These are phyloP conservation scores for Erebia epiphron DNA, from an alignment of 2,888 invertebrate species.

Conservation along the genomic window DNA sequence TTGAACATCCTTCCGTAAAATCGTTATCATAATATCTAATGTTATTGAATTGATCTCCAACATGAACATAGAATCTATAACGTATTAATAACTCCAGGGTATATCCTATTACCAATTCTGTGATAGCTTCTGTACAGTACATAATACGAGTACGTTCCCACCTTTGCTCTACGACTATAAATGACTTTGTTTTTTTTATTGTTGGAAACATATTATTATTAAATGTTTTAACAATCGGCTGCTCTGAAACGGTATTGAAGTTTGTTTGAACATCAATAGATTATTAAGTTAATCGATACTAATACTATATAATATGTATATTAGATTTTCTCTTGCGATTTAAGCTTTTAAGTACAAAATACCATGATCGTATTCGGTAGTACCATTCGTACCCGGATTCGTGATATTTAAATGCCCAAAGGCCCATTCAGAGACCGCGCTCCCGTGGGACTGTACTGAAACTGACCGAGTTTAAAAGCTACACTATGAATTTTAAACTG, in stretches of 20 bases:
- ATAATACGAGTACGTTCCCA: too few relatives aligned
- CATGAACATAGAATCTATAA: neutral
- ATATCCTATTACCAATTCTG: too few relatives aligned
- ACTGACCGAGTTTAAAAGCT: slow-evolving; percentile 71
- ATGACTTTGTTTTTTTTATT: too few relatives aligned
- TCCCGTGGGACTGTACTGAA: slow-evolving; percentile 58
- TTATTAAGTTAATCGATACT: too few relatives aligned
- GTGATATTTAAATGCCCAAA: slow-evolving; percentile 53
- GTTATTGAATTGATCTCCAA: neutral
- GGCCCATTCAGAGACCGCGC: slow-evolving; percentile 62
- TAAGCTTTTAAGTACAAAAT: neutral
- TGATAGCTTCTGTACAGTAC: too few relatives aligned
- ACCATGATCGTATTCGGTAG: slow-evolving; percentile 23
- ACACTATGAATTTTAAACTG: slow-evolving; percentile 73
- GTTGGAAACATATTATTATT: too few relatives aligned
- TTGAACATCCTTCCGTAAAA: slow-evolving; percentile 54
- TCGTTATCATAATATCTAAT: slow-evolving; percentile 1
- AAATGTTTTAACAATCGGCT: too few relatives aligned
- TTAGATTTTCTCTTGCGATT: neutral
- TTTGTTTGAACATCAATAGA: too few relatives aligned
- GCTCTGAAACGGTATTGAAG: too few relatives aligned
- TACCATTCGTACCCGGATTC: too few relatives aligned
- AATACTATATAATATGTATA: neutral
- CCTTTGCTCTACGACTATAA: too few relatives aligned
- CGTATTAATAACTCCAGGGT: too few relatives aligned